Conservation (phyloP, 1,140 invertebrate genomes). For the Lepidotrigona ventralis region DNA sequence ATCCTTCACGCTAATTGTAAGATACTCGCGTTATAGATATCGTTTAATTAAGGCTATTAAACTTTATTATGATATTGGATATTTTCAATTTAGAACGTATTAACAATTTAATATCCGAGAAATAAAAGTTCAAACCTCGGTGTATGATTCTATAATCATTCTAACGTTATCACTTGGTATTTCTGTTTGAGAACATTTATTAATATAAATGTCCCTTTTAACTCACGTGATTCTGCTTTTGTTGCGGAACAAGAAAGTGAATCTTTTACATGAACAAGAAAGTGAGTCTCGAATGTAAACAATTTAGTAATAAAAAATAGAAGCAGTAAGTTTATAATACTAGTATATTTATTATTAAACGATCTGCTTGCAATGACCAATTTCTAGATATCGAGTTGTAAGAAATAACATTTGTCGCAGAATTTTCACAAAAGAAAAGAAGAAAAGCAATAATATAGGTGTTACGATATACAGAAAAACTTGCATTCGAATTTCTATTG, state of each 20-base stretch:
- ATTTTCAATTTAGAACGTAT: no score
- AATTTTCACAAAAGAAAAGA: background rate
- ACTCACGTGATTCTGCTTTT: background rate
- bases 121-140: no score
- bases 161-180: background rate
- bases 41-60: slow-evolving; percentile 11
- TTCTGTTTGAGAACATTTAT: background rate
- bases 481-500: background rate
- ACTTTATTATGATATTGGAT: background rate
- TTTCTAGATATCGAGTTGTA: background rate
- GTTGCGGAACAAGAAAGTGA: background rate
- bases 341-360: no score
- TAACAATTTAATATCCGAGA: no score
- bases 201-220: background rate
- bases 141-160: no score
- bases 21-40: background rate
- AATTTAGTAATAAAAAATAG: background rate
- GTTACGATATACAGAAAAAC: background rate
- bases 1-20: background rate
- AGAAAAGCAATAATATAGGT: background rate
- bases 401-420: background rate
- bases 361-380: no score
- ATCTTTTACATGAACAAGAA: background rate
- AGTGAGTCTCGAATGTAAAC: background rate
- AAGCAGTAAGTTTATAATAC: background rate